Evolutionary conservation across 2,797 vertebrate genomes (phyloP).

Genomic region (Myiothlypis coronata): DNA sequence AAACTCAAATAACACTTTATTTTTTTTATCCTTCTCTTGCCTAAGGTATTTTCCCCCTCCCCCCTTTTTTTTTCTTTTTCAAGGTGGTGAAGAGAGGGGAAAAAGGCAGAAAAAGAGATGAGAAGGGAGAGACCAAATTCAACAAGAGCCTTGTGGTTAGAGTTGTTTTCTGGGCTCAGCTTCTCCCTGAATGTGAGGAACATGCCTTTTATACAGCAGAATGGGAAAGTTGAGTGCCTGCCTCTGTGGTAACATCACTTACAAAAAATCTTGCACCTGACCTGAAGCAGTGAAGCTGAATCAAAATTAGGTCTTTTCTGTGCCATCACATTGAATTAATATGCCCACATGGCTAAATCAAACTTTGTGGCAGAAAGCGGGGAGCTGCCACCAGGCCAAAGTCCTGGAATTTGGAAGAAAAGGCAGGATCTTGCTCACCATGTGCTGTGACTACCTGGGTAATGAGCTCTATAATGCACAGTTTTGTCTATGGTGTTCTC

Average conservation of each 20-base stretch:
- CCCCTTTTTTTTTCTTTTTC: not conserved
- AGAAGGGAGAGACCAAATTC: not conserved
- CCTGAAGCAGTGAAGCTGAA: not conserved
- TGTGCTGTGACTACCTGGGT: not conserved
- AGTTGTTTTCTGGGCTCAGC: not conserved
- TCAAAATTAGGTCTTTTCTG: not conserved
- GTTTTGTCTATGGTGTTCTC: not conserved
- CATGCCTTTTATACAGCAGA: accelerated
- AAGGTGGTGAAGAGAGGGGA: not conserved
- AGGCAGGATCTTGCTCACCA: not conserved
- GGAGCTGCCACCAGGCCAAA: not conserved
- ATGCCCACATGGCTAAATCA: not conserved
- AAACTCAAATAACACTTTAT: not conserved
- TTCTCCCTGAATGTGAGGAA: not conserved
- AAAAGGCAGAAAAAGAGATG: not conserved
- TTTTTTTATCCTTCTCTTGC: not conserved
- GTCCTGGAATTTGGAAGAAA: not conserved
- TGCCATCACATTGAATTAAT: not conserved
- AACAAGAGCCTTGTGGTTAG: not conserved
- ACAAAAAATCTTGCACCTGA: not conserved
- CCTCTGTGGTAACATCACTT: not conserved
- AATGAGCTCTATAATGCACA: not conserved
- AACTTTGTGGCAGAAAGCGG: not conserved
- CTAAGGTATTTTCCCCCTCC: accelerated
- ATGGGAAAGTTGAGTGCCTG: not conserved